Base-by-base conservation (phyloP, 1,140 invertebrate species). In the Sipha flava region DNA sequence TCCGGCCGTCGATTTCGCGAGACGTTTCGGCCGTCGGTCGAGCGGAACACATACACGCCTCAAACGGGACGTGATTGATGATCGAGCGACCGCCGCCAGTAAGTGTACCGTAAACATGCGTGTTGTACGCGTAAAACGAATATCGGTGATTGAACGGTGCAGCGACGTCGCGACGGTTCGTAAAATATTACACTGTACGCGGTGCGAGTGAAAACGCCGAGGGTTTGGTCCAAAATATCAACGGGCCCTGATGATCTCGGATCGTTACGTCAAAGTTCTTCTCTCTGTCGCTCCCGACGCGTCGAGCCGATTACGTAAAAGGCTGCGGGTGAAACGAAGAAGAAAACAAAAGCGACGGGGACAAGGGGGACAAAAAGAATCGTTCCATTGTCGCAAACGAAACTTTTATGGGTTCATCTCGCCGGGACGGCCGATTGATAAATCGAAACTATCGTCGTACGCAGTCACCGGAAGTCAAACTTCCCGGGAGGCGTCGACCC, bases 391-490 rank as follows among this genome's bases (percentile, higher is more conserved):
- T 66, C 62, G 14, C 0, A 26, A 47, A 29, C 5, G 66, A 70
- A 70, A 70, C 66, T 70, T 70, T 70, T 70, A 47, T 16, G 26
- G 43, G 47, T 70, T 70, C 66, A 70, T 47, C 29, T 47, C 23
- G 6, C 3, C 18, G 21, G 66, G 66, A 66, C 21, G n/a, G 40
- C 45, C 40, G 29, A 70, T 29, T 70, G 66, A 70, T 47, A 70
- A 47, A 70, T 70, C 66, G 43, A 47, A n/a, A n/a, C 40, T 18
- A 18, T 43, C 37, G 23, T 43, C 43, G n/a, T n/a, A n/a, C 29
- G 5, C 66, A n/a, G 40, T 18, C 37, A n/a, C 66, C 40, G 66
- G 66, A 70, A 70, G 43, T 70, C 66, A 12, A 26, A 70, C 43
- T 47, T 70, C 66, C 66, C 10, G 66, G 1, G 16, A 6, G 16